These are phyloP conservation scores for Babylonia areolata DNA, from an alignment of 1,140 invertebrate genomes.

Conservation along the genomic window DNA sequence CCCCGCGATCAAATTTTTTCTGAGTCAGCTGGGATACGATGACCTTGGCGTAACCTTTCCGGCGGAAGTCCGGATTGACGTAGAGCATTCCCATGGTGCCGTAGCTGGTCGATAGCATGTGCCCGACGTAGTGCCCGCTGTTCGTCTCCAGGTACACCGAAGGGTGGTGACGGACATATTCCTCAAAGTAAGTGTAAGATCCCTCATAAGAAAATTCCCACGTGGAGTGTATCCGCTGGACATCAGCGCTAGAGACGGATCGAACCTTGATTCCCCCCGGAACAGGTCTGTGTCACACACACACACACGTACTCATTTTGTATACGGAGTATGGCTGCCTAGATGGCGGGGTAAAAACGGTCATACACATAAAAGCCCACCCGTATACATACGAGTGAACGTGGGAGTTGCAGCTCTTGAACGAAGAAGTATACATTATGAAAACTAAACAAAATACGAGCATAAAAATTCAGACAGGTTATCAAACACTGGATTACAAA, in stretches of 20 bases:
- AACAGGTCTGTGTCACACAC: slow-evolving; percentile 14
- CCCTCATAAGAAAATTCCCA: neutral
- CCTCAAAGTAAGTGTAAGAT: neutral
- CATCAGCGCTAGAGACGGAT: neutral
- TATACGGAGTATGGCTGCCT: too few relatives aligned
- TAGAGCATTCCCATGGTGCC: slow-evolving; percentile 31
- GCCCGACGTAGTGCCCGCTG: neutral
- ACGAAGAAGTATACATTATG: too few relatives aligned
- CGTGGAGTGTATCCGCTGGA: neutral
- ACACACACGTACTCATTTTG: too few relatives aligned
- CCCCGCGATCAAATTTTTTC: neutral
- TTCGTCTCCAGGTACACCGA: neutral
- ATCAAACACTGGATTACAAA: too few relatives aligned
- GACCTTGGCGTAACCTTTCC: slow-evolving; percentile 27
- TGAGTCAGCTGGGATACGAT: slow-evolving; percentile 24
- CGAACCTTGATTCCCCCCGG: slow-evolving; percentile 14
- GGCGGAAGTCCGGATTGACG: slow-evolving; percentile 16
- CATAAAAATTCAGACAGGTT: too few relatives aligned
- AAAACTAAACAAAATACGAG: too few relatives aligned
- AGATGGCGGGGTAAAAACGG: too few relatives aligned
- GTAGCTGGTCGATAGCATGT: neutral
- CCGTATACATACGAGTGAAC: too few relatives aligned
- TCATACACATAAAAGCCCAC: too few relatives aligned
- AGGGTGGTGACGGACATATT: neutral
- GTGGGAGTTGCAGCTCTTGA: too few relatives aligned